These are phyloP conservation scores for Dendroctonus ponderosae DNA, from an alignment of 1,140 invertebrate species.

Conservation along the genomic window DNA sequence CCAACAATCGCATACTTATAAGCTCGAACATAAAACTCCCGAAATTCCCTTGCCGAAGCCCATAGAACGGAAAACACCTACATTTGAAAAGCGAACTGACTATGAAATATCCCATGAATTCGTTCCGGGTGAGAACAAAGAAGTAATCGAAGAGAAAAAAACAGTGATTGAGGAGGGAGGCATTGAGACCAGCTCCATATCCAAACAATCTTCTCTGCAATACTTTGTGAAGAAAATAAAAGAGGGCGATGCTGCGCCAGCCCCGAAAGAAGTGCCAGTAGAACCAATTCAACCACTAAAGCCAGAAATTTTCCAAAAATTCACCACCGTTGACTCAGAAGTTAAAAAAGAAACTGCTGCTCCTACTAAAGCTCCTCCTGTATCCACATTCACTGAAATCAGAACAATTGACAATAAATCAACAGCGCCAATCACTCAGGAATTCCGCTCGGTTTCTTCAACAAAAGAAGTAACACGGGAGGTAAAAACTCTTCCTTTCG, in stretches of 20 bases:
- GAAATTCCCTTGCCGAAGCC: slow-evolving; percentile 42
- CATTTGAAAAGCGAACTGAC: slow-evolving; percentile 36
- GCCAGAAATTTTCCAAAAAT: slow-evolving; percentile 48
- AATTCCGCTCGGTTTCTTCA: slow-evolving; percentile 37
- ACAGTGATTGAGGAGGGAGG: slow-evolving; percentile 42
- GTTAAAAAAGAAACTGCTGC: slow-evolving; percentile 30
- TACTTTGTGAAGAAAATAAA: slow-evolving; percentile 51
- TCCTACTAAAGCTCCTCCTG: slow-evolving; percentile 6
- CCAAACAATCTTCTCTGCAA: slow-evolving; percentile 50
- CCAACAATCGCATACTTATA: slow-evolving; percentile 42
- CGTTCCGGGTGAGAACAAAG: slow-evolving; percentile 19
- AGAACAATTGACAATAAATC: slow-evolving; percentile 37
- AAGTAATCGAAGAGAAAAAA: slow-evolving; percentile 42
- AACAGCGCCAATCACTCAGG: slow-evolving; percentile 23
- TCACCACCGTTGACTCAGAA: slow-evolving; percentile 36
- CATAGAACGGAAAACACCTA: slow-evolving; percentile 25
- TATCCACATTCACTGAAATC: slow-evolving; percentile 36
- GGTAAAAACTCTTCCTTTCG: slow-evolving; percentile 28
- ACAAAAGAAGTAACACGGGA: slow-evolving; percentile 28
- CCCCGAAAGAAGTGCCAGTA: slow-evolving; percentile 42
- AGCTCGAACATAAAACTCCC: slow-evolving; percentile 41
- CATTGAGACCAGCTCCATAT: slow-evolving; percentile 49
- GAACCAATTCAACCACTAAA: slow-evolving; percentile 40
- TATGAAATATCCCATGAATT: slow-evolving; percentile 35
- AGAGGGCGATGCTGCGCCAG: slow-evolving; percentile 37